Evolutionary conservation across 2,797 vertebrate species (phyloP).

Genomic region (Siniperca undulata): DNA sequence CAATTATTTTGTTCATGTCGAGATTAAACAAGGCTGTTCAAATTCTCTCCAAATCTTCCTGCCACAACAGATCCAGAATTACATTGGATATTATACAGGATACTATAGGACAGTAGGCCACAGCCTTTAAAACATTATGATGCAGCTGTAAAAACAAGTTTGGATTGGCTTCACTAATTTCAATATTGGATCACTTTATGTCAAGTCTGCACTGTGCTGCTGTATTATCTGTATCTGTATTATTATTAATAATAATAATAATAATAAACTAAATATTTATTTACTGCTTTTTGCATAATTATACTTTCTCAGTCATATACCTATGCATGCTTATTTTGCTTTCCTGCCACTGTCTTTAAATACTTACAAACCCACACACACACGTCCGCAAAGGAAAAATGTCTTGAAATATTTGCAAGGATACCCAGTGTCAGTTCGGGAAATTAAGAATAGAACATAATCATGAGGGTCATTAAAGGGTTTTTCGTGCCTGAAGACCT

Average conservation of each 20-base stretch:
- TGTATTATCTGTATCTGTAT: too few relatives aligned
- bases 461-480: neutral
- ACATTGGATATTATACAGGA: neutral
- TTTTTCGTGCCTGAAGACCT: neutral
- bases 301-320: neutral
- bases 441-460: neutral
- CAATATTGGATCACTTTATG: neutral
- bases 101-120: neutral
- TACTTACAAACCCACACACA: neutral
- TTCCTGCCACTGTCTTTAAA: neutral
- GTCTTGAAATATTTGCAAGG: neutral
- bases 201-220: neutral
- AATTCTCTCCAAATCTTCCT: neutral
- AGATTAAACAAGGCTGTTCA: too few relatives aligned
- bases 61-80: neutral
- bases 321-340: neutral
- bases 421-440: neutral
- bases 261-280: too few relatives aligned
- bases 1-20: too few relatives aligned
- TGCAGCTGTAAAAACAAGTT: too few relatives aligned
- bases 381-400: neutral
- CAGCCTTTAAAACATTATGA: too few relatives aligned
- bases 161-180: too few relatives aligned
- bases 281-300: neutral
- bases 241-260: too few relatives aligned